A percentile compares a stretch with the other conserved stretches of the same genome.
Conservation (phyloP, 2,113 vertebrate species). For the Cyanistes caeruleus region DNA sequence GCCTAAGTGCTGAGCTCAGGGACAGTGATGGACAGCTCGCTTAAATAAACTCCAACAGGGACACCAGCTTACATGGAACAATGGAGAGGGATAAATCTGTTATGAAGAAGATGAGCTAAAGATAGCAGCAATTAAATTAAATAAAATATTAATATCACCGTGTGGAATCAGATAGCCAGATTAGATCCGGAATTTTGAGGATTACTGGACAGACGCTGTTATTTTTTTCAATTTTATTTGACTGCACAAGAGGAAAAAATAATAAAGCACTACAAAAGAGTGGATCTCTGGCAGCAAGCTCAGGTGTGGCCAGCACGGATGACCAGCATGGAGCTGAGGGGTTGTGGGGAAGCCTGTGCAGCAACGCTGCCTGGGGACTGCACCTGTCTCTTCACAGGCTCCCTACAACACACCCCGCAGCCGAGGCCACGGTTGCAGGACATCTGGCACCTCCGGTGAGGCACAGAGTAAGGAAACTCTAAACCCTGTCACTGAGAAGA, state of each 20-base stretch:
- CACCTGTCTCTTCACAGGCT: neutral
- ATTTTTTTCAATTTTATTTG: neutral
- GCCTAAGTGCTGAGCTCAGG: neutral
- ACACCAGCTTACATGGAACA: neutral
- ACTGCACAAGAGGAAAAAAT: neutral
- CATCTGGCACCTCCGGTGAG: rapidly evolving
- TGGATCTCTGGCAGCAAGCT: rapidly evolving
- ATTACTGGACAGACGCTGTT: neutral
- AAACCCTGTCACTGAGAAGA: neutral
- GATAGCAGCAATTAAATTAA: neutral
- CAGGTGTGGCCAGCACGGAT: neutral
- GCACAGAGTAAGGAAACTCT: too few relatives aligned
- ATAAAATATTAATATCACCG: neutral
- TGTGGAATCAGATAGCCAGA: neutral
- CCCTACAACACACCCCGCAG: rapidly evolving
- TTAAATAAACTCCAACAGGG: neutral
- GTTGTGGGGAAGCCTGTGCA: neutral
- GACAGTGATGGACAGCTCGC: neutral
- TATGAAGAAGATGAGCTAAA: neutral
- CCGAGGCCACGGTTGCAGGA: rapidly evolving
- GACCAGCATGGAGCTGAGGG: rapidly evolving
- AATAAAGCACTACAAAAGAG: neutral
- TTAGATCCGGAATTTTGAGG: neutral
- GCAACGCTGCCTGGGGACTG: rapidly evolving
- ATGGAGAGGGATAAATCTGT: neutral